Evolutionary conservation across 2,888 invertebrate genomes (phyloP), one percentile per base, ranked within the genome.

Genomic region (Cheilosia grossa): DNA sequence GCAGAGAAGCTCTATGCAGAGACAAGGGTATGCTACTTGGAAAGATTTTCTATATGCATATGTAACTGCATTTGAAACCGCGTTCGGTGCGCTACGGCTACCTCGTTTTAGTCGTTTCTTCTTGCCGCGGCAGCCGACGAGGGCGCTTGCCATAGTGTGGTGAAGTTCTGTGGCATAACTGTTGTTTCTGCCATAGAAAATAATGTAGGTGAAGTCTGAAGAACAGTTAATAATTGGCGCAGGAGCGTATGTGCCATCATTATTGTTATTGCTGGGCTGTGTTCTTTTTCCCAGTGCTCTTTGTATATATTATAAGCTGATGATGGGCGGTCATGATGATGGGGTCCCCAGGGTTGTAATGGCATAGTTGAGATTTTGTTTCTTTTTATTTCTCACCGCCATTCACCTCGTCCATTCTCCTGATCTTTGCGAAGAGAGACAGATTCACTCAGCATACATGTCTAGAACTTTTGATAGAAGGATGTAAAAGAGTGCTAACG

Each of bases 161-260:
- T 61, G 30, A 66, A 77, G 63, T 86, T 51, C 72, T 77, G 81
- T 70, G 78, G 81, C 70, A 64, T 82, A 86, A 86, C 86, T 82
- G 86, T 86, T 86, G 56, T 77, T 86, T 44, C 53, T 73, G 77
- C 86, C 69, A 69, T 86, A 78, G 81, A 77, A 86, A 86, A 86
- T 86, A 86, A 86, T 82, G 86, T 86, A 86, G 86, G 86, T 86
- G 86, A 86, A 86, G 78, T 82, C 86, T 82, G 73, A 82, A 73
- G 49, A 86, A 82, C 77, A 74, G 73, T 77, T 73, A 82, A 82
- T 86, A 82, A 86, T 82, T 82, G 85, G 81, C 85, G 56, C 77
- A 81, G 47, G 56, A 81, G 53, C 66, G 73, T 73, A 78, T 64
- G 63, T 75, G 67, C 77, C 49, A 69, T 81, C 85, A 85, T 75